phyloP scores from a whole-genome alignment of 2,113 vertebrate species.

The Macquaria australasica region DNA sequence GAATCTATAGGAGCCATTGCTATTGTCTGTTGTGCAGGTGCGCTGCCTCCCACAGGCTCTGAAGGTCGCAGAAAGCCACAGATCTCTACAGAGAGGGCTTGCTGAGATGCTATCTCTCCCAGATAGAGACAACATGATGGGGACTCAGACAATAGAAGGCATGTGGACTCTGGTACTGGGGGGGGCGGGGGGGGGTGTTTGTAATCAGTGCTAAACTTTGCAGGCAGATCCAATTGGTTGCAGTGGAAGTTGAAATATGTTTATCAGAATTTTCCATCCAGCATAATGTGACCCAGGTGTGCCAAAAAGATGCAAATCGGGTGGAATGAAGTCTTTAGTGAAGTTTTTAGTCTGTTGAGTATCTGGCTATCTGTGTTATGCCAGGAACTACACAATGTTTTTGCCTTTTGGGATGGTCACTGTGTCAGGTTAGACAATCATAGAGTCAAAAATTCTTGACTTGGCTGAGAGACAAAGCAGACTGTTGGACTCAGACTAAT shows the following conservation, averaged over 20 bases:
- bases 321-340: conserved; percentile 6
- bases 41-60: conserved; percentile 64
- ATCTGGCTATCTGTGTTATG: conserved; percentile 1
- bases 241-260: conserved; percentile 52
- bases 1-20: conserved; percentile 63
- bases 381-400: background rate
- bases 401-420: background rate
- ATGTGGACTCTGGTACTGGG: conserved; percentile 52
- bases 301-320: conserved; percentile 50
- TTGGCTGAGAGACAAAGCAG: background rate
- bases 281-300: conserved; percentile 52
- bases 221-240: conserved; percentile 37
- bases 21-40: conserved; percentile 84
- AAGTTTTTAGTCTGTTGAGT: background rate
- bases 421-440: background rate
- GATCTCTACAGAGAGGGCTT: conserved; percentile 39
- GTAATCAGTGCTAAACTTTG: conserved; percentile 61
- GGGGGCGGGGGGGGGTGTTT: conserved; percentile 25
- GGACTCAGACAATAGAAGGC: conserved; percentile 70
- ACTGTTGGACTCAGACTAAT: no score
- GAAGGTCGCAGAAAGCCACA: conserved; percentile 52
- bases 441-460: background rate
- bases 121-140: conserved; percentile 64
- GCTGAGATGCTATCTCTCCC: conserved; percentile 78
- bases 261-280: conserved; percentile 27